Evolutionary conservation across 2,888 invertebrate genomes (phyloP).

Genomic region (Crepidodera aurea): DNA sequence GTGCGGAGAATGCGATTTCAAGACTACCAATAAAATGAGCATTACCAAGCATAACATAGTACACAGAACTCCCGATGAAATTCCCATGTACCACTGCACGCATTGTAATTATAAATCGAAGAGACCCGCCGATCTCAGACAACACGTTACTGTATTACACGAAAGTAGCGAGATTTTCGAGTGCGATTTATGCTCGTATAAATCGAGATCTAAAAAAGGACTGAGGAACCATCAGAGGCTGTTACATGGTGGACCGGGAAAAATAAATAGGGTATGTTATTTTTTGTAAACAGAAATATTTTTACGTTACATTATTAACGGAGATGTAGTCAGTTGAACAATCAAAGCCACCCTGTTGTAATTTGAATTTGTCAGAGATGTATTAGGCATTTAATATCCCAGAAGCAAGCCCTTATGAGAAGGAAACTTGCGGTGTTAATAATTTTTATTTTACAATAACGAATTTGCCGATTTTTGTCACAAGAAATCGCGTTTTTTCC

Average conservation of each 20-base stretch:
- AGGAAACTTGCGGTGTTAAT: too few species aligned
- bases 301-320: too few species aligned
- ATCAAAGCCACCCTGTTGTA: too few species aligned
- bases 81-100: constrained; percentile 30
- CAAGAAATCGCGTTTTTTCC: too few species aligned
- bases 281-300: too few species aligned
- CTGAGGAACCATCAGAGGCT: constrained; percentile 23
- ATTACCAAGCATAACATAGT: constrained; percentile 31
- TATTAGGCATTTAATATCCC: too few species aligned
- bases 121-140: constrained; percentile 29
- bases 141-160: constrained; percentile 28
- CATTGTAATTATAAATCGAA: constrained; percentile 36
- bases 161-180: constrained; percentile 27
- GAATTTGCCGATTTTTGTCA: too few species aligned
- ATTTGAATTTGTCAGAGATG: too few species aligned
- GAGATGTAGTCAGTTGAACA: too few species aligned
- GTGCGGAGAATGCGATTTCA: constrained; percentile 34
- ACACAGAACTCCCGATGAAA: constrained; percentile 35
- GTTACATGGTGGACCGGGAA: constrained; percentile 28
- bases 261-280: constrained; percentile 15
- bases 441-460: neutral
- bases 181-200: constrained; percentile 32
- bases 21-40: constrained; percentile 32
- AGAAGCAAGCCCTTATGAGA: too few species aligned
- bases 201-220: constrained; percentile 31